phyloP scores from a whole-genome alignment of 2,888 invertebrate genomes.

The Leptodirus hochenwartii region DNA sequence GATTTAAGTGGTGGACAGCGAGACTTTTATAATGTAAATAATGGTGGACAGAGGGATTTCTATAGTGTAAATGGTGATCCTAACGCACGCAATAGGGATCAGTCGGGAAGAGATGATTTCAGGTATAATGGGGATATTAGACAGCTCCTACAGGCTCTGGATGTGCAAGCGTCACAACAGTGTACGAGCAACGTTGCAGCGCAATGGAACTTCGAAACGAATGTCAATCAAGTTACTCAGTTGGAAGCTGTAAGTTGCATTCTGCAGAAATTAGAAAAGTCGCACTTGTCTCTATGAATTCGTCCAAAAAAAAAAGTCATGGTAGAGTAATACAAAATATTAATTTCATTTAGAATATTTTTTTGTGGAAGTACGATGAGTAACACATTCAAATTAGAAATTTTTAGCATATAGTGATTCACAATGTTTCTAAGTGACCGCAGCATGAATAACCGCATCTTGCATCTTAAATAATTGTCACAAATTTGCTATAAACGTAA shows the following conservation, averaged over 20 bases:
- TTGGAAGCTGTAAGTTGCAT: constrained; percentile 68
- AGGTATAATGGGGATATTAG: constrained; percentile 25
- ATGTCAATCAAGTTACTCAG: constrained; percentile 68
- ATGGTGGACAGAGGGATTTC: constrained; percentile 2
- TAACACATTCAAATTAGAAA: too few species aligned
- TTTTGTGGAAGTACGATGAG: too few species aligned
- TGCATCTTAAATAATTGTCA: too few species aligned
- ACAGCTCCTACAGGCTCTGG: constrained; percentile 47
- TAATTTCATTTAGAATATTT: too few species aligned
- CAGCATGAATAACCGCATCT: too few species aligned
- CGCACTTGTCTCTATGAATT: too few species aligned
- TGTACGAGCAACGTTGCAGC: constrained; percentile 75
- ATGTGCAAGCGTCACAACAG: constrained; percentile 58
- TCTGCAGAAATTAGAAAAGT: constrained; percentile 8
- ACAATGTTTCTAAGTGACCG: too few species aligned
- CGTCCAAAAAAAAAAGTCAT: too few species aligned
- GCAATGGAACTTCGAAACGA: constrained; percentile 80
- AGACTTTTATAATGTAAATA: neutral
- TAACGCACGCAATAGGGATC: neutral
- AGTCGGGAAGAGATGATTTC: neutral
- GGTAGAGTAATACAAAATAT: too few species aligned
- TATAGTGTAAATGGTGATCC: constrained; percentile 7
- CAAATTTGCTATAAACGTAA: too few species aligned
- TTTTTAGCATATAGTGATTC: too few species aligned
- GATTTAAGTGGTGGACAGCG: constrained; percentile 17